phyloP scores from a whole-genome alignment of 2,797 vertebrate species.

The Enteromius anoplus region DNA sequence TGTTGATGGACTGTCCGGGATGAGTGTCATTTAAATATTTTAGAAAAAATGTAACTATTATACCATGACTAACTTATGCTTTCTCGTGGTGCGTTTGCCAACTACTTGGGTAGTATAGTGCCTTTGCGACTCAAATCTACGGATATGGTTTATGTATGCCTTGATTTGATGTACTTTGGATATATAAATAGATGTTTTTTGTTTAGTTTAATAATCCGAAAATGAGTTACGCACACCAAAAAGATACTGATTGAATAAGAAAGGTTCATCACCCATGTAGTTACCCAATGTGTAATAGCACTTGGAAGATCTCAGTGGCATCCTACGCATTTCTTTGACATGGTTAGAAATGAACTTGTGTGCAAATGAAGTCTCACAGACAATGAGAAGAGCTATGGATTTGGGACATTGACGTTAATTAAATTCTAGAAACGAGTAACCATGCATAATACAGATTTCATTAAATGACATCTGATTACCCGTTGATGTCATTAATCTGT shows the following conservation, averaged over 20 bases:
- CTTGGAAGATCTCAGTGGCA: slow-evolving; percentile 52
- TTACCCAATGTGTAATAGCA: slow-evolving; percentile 57
- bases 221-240: slow-evolving; percentile 37
- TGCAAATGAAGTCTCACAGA: slow-evolving; percentile 38
- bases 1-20: slow-evolving; percentile 49
- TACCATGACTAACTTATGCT: not conserved
- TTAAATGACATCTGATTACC: slow-evolving; percentile 39
- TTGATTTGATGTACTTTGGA: slow-evolving; percentile 11
- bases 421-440: slow-evolving; percentile 46
- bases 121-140: not conserved
- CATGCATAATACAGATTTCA: slow-evolving; percentile 54
- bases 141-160: slow-evolving; percentile 14
- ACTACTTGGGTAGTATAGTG: not conserved
- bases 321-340: not conserved
- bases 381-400: slow-evolving; percentile 38
- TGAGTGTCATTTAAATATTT: slow-evolving; percentile 13
- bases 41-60: slow-evolving; percentile 4
- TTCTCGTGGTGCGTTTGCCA: not conserved
- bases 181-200: slow-evolving; percentile 6
- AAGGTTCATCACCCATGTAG: not conserved
- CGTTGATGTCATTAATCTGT: slow-evolving; percentile 12
- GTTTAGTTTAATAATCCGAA: slow-evolving; percentile 5
- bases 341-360: slow-evolving; percentile 14
- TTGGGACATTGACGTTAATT: slow-evolving; percentile 40
- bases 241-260: slow-evolving; percentile 14